Evolutionary conservation across 2,797 vertebrate genomes (phyloP), one percentile per base, ranked within the genome.

Genomic region (Neostethus bicornis): DNA sequence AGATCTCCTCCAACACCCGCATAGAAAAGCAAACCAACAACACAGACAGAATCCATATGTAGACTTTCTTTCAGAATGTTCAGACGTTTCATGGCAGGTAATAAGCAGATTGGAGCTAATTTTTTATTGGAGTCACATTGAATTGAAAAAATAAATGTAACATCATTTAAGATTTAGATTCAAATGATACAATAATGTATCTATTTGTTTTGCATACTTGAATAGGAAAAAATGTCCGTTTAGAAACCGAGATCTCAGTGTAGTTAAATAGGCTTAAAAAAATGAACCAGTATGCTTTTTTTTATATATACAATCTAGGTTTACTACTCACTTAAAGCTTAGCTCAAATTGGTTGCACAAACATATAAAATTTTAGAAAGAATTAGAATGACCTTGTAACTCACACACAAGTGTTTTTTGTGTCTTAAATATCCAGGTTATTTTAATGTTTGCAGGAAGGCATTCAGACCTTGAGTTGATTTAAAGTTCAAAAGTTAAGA

Each of bases 1-100:
- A 43, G 63, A 47, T 59, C 62, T 64, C 6, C 3, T 46, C 59
- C 50, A 16, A 56, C 16, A 60, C 14, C 25, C 2, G 17, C 23
- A 51, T 11, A 24, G 7, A 8, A 37, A 31, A 41, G 14, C 23
- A 45, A 42, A 45, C 28, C 20, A 23, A 16, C 16, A 23, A 28
- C 49, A 56, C 46, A 55, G 5, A 17, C 7, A 17, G 2, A 21
- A 9, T 56, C 16, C 31, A 25, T 44, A 1, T 46, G 23, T 20
- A 21, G 12, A 38, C 11, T 3, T 2, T 4, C 5, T n/a, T n/a
- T 10, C 11, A 37, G 13, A 51, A 23, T 5, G 16, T 16, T 21
- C 16, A 24, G 41, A 10, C 12, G 17, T 5, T 21, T 5, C 9
- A 11, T 17, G 10, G 39, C 5, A 17, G 35, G 19, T 38, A 16